Conservation (phyloP, 2,797 vertebrate genomes). For the Pteronotus mesoamericanus region DNA sequence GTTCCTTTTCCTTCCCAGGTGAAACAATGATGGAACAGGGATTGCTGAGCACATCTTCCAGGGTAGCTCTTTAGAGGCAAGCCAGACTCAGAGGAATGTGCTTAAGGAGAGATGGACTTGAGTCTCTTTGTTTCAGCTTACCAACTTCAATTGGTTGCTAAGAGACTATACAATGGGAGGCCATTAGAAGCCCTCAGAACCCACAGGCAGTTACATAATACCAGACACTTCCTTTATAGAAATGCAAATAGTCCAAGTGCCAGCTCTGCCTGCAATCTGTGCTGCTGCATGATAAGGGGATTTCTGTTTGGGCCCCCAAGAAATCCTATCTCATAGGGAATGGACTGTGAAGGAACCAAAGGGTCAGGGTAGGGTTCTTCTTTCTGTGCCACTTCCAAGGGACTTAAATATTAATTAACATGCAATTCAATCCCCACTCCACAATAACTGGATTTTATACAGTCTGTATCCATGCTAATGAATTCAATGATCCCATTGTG, state of each 20-base stretch:
- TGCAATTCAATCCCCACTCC: conserved; percentile 68
- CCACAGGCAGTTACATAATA: background rate
- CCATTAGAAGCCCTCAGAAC: conserved; percentile 45
- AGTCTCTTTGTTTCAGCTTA: conserved; percentile 66
- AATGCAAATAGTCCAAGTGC: conserved; percentile 39
- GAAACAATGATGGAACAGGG: background rate
- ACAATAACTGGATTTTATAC: conserved; percentile 66
- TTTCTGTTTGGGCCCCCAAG: conserved; percentile 58
- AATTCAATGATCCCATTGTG: conserved; percentile 54
- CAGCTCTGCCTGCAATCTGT: background rate
- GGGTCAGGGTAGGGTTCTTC: background rate
- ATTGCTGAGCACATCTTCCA: rapidly evolving
- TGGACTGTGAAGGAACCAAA: background rate
- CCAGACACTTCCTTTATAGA: conserved; percentile 28
- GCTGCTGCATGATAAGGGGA: conserved; percentile 17
- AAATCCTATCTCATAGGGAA: conserved; percentile 26
- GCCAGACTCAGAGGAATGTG: conserved; percentile 33
- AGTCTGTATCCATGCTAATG: conserved; percentile 59
- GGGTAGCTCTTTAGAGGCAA: background rate
- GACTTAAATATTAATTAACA: conserved; percentile 73
- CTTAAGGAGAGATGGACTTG: background rate
- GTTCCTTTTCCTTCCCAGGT: background rate
- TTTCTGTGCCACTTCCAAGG: conserved; percentile 59
- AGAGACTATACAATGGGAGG: conserved; percentile 58
- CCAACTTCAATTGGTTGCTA: conserved; percentile 65